Evolutionary conservation across 2,797 vertebrate genomes (phyloP), one percentile per base, ranked within the genome.

Genomic region (Crypturellus tataupa): DNA sequence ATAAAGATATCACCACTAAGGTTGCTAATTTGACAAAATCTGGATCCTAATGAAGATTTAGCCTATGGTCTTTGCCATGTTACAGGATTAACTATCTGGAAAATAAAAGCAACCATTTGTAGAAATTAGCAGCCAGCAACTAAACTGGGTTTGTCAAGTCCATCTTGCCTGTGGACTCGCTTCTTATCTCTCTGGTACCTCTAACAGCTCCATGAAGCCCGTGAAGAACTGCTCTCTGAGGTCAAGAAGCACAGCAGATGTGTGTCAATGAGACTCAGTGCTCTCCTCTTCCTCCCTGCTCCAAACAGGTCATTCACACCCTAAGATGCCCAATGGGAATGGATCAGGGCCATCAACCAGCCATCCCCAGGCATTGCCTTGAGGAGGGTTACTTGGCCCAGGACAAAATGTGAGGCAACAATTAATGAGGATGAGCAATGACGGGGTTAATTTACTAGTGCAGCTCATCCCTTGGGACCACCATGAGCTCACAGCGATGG

Each of bases 171-270:
- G 1, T 15, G 59, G 33, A 33, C 12, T 68, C 20, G 3, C 60
- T 79, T 40, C 8, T 59, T 5, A 29, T 90, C 64, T 46, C 68
- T 27, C 69, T 40, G 58, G 23, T 24, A 17, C 44, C 51, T 31
- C 31, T 33, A 16, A 17, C 6, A 68, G 58, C 6, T 46, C 39
- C 80, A 59, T 21, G 44, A 68, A 1, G 3, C 8, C 1, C 0
- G 9, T 2, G 6, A 68, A 31, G 9, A 58, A 8, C 3, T 0
- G 0, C 12, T 77, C 24, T 12, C 2, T 58, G 67, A 68, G 21
- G 9, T 7, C 15, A 12, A 31, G 23, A 9, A 31, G 10, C 42
- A 3, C 39, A 67, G 42, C 33, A 87, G 42, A 64, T 17, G 19
- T 70, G 23, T 39, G 63, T n/a, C 23, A 11, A 3, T 7, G 67